phyloP scores from a whole-genome alignment of 2,797 vertebrate genomes.

The Galagoides demidoff region DNA sequence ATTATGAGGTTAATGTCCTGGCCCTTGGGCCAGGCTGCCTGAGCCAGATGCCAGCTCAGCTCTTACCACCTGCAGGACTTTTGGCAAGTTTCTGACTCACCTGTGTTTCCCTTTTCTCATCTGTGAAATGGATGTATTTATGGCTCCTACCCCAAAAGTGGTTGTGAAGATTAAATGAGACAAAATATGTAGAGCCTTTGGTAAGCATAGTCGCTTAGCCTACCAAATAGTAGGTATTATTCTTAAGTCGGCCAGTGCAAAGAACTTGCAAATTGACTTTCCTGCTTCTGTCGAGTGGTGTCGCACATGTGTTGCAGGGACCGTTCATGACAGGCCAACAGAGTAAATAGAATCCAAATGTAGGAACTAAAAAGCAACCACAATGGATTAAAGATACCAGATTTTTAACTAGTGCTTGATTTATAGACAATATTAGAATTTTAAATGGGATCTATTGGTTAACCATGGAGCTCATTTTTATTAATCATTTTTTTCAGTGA shows the following conservation, averaged over 20 bases:
- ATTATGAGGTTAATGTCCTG: neutral
- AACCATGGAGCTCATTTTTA: slow-evolving; percentile 11
- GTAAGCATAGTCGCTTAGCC: neutral
- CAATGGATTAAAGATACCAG: neutral
- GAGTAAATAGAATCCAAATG: neutral
- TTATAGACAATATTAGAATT: neutral
- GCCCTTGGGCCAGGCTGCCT: neutral
- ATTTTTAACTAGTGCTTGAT: neutral
- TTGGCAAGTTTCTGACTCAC: neutral
- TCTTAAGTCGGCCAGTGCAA: neutral
- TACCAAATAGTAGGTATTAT: neutral
- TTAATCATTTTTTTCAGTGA: neutral
- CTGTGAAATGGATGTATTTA: slow-evolving; percentile 43
- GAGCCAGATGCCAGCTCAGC: neutral
- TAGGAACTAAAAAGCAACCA: neutral
- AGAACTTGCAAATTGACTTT: neutral
- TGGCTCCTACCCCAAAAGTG: neutral
- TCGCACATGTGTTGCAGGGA: neutral
- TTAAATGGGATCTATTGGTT: neutral
- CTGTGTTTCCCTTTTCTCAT: slow-evolving; percentile 8
- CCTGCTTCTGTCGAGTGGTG: neutral
- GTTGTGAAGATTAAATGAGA: neutral
- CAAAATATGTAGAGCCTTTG: neutral
- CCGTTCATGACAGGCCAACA: neutral
- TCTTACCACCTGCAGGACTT: rapidly evolving